Base-by-base conservation (phyloP, 2,113 vertebrate genomes). In the Peromyscus polionotus region DNA sequence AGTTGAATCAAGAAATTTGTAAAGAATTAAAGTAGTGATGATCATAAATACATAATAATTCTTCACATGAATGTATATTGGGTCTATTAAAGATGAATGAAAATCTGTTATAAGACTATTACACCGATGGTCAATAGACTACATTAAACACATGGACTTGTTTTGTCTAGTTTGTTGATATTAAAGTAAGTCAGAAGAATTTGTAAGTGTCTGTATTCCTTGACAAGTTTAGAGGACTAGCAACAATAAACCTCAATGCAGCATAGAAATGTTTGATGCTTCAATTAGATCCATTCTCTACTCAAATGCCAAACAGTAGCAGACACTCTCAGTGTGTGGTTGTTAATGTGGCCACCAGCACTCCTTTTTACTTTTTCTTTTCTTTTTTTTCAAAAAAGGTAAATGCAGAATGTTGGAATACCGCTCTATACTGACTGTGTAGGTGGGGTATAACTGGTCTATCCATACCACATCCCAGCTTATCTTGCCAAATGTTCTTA, bases 141-240 rank as follows among this genome's bases (percentile, higher is more conserved):
- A 94, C 91, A 79, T 61, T 85, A 33, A 45, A 26, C 61, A 54
- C 26, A 28, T 81, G 68, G n/a, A 45, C 12, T 33, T 91, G 33
- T 95, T 94, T 97, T 91, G 8, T 80, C 57, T 85, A 9, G 33
- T 75, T 2, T 90, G 73, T 92, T 92, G 80, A 65, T 77, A 20
- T 87, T 88, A 72, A 93, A 95, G 87, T 89, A 95, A 96, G 45
- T 84, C 19, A 77, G 87, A 20, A 57, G 22, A 92, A 83, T 89
- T 94, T 96, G 59, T 7, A 89, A 85, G 54, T 76, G 19, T 72
- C 24, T 72, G 42, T 81, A 90, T 97, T 96, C 33, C 67, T 88
- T 92, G 76, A 92, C 36, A 76, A 85, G 36, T 4, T 26, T 93
- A 36, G n/a, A 67, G n/a, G 84, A 31, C 13, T 51, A 92, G 65